Conservation (phyloP, 2,797 vertebrate species). For the Jordanella pulchra region DNA sequence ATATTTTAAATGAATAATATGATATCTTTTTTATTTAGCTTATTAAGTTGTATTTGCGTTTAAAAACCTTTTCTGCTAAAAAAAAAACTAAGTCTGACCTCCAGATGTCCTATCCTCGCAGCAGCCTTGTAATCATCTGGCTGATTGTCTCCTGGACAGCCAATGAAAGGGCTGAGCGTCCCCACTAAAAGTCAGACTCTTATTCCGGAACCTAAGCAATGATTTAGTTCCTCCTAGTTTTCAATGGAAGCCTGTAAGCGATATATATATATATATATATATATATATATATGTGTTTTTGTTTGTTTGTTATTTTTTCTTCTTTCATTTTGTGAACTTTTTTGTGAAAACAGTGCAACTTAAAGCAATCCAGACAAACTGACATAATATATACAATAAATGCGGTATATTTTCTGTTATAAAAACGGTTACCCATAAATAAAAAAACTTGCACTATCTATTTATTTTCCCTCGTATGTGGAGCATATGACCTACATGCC, state of each 20-base stretch:
- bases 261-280: no score
- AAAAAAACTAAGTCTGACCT: slow-evolving; percentile 59
- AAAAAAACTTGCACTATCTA: neutral
- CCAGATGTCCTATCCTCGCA: slow-evolving; percentile 73
- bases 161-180: slow-evolving; percentile 72
- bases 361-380: neutral
- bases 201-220: slow-evolving; percentile 26
- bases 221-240: slow-evolving; percentile 19
- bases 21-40: slow-evolving; percentile 10
- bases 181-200: slow-evolving; percentile 69
- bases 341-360: neutral
- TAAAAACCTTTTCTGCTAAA: slow-evolving; percentile 32
- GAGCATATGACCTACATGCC: neutral
- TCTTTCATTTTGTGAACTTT: neutral
- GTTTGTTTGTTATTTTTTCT: neutral
- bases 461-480: neutral
- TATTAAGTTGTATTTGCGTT: slow-evolving; percentile 17
- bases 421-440: neutral
- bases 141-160: slow-evolving; percentile 84
- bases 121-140: slow-evolving; percentile 75
- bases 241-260: slow-evolving; percentile 22
- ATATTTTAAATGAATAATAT: slow-evolving; percentile 28
- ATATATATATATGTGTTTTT: no score
- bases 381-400: neutral
- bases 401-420: neutral